Evolutionary conservation across 1,140 invertebrate genomes (phyloP).

Genomic region (Frieseomelitta varia): DNA sequence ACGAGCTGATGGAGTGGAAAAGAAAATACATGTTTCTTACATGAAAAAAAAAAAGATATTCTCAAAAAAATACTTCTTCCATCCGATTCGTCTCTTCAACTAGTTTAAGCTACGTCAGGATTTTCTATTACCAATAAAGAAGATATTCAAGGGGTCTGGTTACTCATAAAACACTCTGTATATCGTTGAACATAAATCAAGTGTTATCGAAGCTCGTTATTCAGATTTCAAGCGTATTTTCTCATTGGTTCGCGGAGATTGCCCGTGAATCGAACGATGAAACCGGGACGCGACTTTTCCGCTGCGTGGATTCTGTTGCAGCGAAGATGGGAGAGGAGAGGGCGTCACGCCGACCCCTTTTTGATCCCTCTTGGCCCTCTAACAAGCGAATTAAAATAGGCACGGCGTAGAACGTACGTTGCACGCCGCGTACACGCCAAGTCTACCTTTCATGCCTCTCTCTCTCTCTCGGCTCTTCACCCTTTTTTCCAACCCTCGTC

Average conservation of each 20-base stretch:
- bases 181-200: background rate
- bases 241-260: background rate
- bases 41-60: too few species aligned
- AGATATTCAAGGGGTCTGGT: too few species aligned
- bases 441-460: conserved; percentile 32
- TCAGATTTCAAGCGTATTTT: background rate
- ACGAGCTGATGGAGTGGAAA: too few species aligned
- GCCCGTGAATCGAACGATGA: background rate
- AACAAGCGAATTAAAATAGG: conserved; percentile 62
- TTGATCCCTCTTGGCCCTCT: conserved; percentile 31
- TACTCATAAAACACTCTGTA: too few species aligned
- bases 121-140: too few species aligned
- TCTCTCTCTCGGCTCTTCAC: conserved; percentile 16
- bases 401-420: conserved; percentile 38
- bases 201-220: background rate
- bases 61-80: too few species aligned
- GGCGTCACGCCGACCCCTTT: conserved; percentile 25
- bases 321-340: background rate
- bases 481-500: conserved; percentile 6
- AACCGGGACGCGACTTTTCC: conserved; percentile 17
- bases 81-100: too few species aligned
- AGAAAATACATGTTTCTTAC: too few species aligned
- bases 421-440: conserved; percentile 40
- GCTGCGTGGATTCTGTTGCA: background rate
- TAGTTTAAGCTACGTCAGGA: too few species aligned